Percentiles rank a stretch among this genome's conserved stretches.
Evolutionary conservation across 2,797 vertebrate species (phyloP).

Genomic region (Hippocampus kuda): DNA sequence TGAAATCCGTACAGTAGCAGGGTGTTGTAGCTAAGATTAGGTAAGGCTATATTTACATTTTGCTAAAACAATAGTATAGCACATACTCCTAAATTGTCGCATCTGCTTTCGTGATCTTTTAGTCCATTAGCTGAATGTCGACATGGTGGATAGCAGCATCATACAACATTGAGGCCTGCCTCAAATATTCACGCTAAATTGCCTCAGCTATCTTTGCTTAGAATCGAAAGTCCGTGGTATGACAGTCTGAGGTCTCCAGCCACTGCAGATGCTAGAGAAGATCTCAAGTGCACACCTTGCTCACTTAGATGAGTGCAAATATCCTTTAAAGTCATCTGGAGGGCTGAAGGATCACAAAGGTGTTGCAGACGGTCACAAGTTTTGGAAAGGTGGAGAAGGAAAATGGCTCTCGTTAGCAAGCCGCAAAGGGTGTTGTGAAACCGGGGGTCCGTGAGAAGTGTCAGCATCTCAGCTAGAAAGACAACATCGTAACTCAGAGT

Average conservation of each 20-base stretch:
- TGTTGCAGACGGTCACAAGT: constrained; percentile 28
- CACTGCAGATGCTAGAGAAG: constrained; percentile 39
- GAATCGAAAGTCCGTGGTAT: constrained; percentile 1
- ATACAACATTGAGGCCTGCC: constrained; percentile 8
- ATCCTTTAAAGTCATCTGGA: constrained; percentile 42
- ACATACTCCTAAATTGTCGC: no score
- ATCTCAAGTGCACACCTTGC: constrained; percentile 57
- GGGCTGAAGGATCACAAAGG: constrained; percentile 41
- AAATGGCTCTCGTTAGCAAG: constrained; percentile 60
- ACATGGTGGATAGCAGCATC: constrained; percentile 22
- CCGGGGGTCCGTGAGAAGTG: constrained; percentile 58
- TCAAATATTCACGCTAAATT: neutral
- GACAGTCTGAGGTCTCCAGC: constrained; percentile 15
- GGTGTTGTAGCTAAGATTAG: no score
- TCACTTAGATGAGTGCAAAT: constrained; percentile 34
- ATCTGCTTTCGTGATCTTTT: neutral
- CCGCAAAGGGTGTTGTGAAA: constrained; percentile 61
- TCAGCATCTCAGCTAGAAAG: constrained; percentile 46
- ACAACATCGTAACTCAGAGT: constrained; percentile 7
- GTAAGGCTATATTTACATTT: no score
- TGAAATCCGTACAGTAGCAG: no score
- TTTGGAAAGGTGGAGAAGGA: constrained; percentile 55
- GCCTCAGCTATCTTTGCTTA: neutral
- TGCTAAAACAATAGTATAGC: no score
- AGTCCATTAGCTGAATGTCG: neutral